Conservation (phyloP, 2,888 invertebrate genomes). For the Cremastobaeus sp. region DNA sequence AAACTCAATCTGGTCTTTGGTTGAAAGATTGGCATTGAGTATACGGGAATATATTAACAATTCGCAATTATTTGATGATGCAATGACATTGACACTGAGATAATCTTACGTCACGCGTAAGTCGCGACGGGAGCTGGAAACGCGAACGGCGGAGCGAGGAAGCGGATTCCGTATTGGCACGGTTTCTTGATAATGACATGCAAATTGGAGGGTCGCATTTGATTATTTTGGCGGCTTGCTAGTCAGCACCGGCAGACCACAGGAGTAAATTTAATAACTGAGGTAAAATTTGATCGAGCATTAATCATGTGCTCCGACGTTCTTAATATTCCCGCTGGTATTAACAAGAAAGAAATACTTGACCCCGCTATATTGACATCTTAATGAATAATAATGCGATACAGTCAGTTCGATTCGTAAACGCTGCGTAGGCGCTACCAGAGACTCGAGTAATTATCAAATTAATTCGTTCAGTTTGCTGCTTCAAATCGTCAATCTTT, state of each 20-base stretch:
- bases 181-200: conserved; percentile 14
- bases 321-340: conserved; percentile 41
- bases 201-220: conserved; percentile 26
- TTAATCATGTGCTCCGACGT: conserved; percentile 40
- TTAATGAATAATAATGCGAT: conserved; percentile 71
- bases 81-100: conserved; percentile 50
- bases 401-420: conserved; percentile 51
- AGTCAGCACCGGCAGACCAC: conserved; percentile 3
- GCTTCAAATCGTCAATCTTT: conserved; percentile 24
- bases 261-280: conserved; percentile 27
- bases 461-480: conserved; percentile 38
- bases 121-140: neutral
- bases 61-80: conserved; percentile 29
- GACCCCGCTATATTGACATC: conserved; percentile 72
- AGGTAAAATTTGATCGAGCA: conserved; percentile 41
- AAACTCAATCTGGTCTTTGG: conserved; percentile 16
- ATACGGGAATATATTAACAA: conserved; percentile 9
- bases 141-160: neutral
- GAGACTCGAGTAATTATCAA: conserved; percentile 63
- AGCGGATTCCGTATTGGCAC: neutral
- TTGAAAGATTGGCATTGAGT: conserved; percentile 31
- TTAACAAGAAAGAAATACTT: conserved; percentile 68
- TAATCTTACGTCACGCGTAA: conserved; percentile 31
- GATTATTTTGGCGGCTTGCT: conserved; percentile 11
- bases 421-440: conserved; percentile 62